A percentile compares a stretch with the other conserved stretches of the same genome.
These are phyloP conservation scores for Hetaerina titia DNA, from an alignment of 2,888 invertebrate species.

Conservation along the genomic window DNA sequence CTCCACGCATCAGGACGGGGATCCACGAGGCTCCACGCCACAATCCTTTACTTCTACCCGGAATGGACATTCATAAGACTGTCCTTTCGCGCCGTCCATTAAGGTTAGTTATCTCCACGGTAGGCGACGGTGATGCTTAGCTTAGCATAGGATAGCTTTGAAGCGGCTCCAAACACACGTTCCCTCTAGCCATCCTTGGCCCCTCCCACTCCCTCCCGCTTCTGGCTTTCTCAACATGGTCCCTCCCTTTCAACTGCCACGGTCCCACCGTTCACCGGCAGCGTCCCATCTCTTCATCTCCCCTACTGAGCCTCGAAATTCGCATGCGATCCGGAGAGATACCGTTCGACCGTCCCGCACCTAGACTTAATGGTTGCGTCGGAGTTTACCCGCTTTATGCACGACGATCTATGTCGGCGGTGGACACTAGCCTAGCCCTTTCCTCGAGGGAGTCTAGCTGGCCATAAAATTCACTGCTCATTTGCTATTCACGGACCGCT, in stretches of 20 bases:
- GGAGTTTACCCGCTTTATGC: not conserved
- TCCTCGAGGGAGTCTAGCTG: not conserved
- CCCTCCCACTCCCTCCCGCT: not conserved
- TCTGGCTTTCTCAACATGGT: not conserved
- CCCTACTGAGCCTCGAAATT: not conserved
- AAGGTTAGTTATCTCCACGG: constrained; percentile 15
- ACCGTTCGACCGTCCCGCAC: not conserved
- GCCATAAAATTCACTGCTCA: constrained; percentile 53
- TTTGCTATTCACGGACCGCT: constrained; percentile 50
- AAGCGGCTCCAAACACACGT: not conserved
- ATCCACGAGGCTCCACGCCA: not conserved
- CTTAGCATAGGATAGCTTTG: constrained; percentile 3
- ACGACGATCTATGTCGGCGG: not conserved
- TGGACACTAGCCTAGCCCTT: not conserved
- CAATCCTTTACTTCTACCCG: not conserved
- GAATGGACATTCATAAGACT: not conserved
- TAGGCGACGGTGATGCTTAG: not conserved
- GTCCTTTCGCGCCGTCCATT: not conserved
- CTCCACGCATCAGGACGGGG: not conserved
- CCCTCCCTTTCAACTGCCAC: not conserved
- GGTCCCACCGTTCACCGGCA: not conserved
- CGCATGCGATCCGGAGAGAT: not conserved
- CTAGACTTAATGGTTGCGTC: not conserved
- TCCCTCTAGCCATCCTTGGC: not conserved
- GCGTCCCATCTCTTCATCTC: not conserved